Conservation (phyloP, 2,113 vertebrate species). For the Cochlearius cochlearius region DNA sequence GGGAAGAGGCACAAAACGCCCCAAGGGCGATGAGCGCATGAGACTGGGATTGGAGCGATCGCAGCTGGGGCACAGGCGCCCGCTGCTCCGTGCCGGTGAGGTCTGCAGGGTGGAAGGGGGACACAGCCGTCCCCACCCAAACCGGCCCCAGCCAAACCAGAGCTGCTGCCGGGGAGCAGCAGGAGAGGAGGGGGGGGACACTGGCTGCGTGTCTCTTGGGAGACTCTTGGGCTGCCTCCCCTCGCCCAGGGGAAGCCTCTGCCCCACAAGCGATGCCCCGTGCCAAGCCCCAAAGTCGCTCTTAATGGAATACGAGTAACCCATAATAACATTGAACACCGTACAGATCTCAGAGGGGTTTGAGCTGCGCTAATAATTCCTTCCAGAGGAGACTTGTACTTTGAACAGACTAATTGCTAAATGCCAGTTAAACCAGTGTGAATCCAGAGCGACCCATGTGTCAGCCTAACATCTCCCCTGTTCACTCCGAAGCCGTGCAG, state of each 20-base stretch:
- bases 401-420: not conserved
- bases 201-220: accelerated
- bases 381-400: not conserved
- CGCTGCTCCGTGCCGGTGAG: accelerated
- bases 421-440: not conserved
- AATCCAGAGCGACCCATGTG: not conserved
- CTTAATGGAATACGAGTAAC: not conserved
- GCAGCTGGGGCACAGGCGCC: not conserved
- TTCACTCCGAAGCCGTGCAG: accelerated
- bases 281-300: not conserved
- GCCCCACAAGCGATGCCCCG: not conserved
- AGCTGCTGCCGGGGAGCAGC: not conserved
- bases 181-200: not conserved
- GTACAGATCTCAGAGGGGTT: accelerated
- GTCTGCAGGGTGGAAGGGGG: not conserved
- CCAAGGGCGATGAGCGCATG: not conserved
- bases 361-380: not conserved
- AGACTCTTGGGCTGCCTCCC: not conserved
- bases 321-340: not conserved
- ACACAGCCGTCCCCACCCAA: not conserved
- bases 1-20: not conserved
- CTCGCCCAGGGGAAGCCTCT: not conserved
- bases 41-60: not conserved
- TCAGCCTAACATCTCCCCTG: not conserved
- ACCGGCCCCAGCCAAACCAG: not conserved